Conservation (phyloP, 2,797 vertebrate species). For the Euthynnus affinis region DNA sequence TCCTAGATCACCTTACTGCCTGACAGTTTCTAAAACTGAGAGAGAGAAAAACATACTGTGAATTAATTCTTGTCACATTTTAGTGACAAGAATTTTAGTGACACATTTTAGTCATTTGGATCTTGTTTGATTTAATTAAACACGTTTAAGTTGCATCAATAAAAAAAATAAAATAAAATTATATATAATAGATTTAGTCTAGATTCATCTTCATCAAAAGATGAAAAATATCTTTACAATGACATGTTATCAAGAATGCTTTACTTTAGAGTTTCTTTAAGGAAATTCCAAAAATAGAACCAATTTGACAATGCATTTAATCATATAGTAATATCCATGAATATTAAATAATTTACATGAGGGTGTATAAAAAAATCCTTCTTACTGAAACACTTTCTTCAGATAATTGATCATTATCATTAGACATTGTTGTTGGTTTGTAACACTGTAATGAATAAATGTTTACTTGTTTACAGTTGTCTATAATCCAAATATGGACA, state of each 20-base stretch:
- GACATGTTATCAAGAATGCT: not conserved
- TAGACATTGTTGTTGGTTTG: not conserved
- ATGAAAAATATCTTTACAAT: not conserved
- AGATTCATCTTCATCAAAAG: not conserved
- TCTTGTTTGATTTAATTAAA: not conserved
- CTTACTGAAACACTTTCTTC: slow-evolving; percentile 29
- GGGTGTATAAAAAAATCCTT: slow-evolving; percentile 9
- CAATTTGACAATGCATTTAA: slow-evolving; percentile 39
- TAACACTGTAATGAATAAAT: not conserved
- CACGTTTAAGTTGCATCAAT: not conserved
- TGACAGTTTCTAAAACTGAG: slow-evolving; percentile 7
- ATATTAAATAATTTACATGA: slow-evolving; percentile 40
- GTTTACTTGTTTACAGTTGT: not conserved
- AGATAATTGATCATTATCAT: slow-evolving; percentile 11
- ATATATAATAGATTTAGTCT: not conserved
- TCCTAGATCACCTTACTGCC: slow-evolving; percentile 17
- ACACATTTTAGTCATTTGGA: not conserved
- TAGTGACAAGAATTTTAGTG: too few species aligned
- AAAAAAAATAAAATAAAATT: not conserved
- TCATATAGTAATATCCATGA: slow-evolving; percentile 33
- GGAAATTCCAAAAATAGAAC: slow-evolving; percentile 25
- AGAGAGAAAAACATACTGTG: not conserved
- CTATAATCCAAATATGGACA: too few species aligned
- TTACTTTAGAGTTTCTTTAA: not conserved
- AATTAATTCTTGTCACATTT: not conserved